Percentiles rank a stretch among this genome's conserved stretches.
These are phyloP conservation scores for Hapalemur alaotrensis DNA, from an alignment of 2,797 vertebrate genomes.

Conservation along the genomic window DNA sequence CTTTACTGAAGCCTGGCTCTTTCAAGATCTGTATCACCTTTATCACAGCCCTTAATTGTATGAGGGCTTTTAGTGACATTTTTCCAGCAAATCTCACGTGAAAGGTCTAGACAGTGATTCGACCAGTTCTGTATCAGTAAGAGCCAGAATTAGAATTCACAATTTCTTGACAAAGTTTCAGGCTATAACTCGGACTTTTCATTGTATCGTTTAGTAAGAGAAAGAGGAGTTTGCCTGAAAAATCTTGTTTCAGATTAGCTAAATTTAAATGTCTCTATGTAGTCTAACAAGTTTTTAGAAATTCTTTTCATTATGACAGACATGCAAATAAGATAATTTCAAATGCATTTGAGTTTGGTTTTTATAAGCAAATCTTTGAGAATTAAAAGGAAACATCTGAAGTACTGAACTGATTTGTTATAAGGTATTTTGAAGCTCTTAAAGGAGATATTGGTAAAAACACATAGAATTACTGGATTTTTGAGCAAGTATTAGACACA, in stretches of 20 bases:
- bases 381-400: neutral
- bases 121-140: neutral
- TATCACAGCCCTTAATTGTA: neutral
- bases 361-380: neutral
- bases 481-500: neutral
- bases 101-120: neutral
- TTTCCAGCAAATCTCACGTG: neutral
- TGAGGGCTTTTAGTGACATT: neutral
- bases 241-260: neutral
- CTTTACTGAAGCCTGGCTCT: neutral
- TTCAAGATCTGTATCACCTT: neutral
- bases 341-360: neutral
- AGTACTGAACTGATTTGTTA: neutral
- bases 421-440: neutral
- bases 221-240: slow-evolving; percentile 35
- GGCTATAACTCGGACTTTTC: neutral
- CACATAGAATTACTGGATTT: neutral
- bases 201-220: neutral
- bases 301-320: neutral
- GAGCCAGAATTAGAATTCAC: slow-evolving; percentile 17
- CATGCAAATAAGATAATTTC: slow-evolving; percentile 27
- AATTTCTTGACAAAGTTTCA: slow-evolving; percentile 32
- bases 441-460: neutral
- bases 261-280: neutral
- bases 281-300: neutral